Evolutionary conservation across 2,113 vertebrate species (phyloP).

Genomic region (Zosterops japonicus): DNA sequence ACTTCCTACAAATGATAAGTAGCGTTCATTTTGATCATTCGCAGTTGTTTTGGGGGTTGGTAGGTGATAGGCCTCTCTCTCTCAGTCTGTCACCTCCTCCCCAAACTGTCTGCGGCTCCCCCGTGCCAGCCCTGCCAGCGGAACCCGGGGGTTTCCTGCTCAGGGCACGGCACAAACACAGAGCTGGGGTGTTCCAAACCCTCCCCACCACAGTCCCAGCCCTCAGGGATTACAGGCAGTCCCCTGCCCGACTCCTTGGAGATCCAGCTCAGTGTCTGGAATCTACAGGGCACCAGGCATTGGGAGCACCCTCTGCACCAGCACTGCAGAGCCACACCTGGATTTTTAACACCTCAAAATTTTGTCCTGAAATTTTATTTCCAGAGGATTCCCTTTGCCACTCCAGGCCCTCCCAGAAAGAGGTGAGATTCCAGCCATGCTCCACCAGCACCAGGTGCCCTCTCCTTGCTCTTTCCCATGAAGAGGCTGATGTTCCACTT

Average conservation of each 20-base stretch:
- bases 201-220: not conserved
- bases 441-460: not conserved
- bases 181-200: accelerated
- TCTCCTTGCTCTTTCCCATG: not conserved
- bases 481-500: not conserved
- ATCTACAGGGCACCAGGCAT: not conserved
- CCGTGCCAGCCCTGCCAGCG: not conserved
- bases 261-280: not conserved
- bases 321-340: accelerated
- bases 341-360: no score
- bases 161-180: accelerated
- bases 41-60: not conserved
- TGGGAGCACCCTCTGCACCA: accelerated
- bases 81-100: not conserved
- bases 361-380: not conserved
- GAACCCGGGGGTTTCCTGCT: not conserved
- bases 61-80: not conserved
- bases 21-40: not conserved
- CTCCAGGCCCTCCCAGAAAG: not conserved
- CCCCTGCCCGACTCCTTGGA: accelerated
- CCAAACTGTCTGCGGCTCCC: not conserved
- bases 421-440: accelerated
- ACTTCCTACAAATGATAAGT: not conserved
- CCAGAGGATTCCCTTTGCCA: not conserved
- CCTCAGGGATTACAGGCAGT: accelerated